Conservation (phyloP, 2,797 vertebrate genomes). For the Thamnophis elegans region DNA sequence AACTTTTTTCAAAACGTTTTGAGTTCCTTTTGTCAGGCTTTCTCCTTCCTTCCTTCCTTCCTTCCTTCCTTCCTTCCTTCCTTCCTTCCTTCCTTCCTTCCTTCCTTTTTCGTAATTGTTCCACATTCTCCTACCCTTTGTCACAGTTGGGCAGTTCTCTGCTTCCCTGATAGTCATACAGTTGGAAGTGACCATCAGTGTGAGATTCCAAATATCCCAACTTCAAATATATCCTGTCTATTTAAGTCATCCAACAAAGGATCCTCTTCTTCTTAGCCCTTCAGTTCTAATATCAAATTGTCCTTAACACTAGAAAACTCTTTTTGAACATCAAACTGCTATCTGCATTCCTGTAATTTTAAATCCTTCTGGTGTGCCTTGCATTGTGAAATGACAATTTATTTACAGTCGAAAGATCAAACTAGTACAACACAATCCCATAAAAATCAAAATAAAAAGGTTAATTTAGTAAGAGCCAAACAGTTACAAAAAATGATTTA, state of each 20-base stretch:
- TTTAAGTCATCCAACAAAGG: background rate
- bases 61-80: too few relatives aligned
- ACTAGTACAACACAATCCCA: background rate
- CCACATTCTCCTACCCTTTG: too few relatives aligned
- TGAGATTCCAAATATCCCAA: background rate
- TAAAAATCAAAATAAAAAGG: background rate
- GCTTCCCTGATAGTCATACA: background rate
- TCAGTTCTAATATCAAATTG: background rate
- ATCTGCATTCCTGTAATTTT: background rate
- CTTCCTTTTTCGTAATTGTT: too few relatives aligned
- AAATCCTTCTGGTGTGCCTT: background rate
- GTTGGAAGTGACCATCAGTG: background rate
- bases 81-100: too few relatives aligned
- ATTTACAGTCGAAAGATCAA: background rate
- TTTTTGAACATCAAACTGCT: background rate
- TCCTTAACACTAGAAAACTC: background rate
- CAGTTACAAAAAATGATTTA: background rate
- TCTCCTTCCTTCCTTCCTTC: too few relatives aligned
- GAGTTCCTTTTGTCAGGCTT: too few relatives aligned
- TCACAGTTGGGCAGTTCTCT: background rate
- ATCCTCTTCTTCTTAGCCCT: background rate
- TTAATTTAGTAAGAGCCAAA: background rate
- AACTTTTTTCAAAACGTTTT: too few relatives aligned
- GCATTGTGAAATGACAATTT: background rate
- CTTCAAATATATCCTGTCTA: background rate